Evolutionary conservation across 2,797 vertebrate species (phyloP), one percentile per base, ranked within the genome.

Genomic region (Cebuella pygmaea): DNA sequence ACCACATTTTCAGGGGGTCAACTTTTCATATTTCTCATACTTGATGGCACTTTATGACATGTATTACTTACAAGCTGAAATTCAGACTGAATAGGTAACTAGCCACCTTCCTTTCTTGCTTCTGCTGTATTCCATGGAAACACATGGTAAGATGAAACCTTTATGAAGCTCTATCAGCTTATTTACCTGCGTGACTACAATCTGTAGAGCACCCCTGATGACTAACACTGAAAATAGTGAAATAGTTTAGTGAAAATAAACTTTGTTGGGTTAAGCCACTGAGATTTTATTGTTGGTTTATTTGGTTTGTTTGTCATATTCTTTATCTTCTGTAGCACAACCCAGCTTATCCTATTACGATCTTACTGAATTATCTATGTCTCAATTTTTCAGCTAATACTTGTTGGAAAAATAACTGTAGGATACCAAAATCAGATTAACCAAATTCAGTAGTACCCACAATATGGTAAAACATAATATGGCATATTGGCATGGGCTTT

Each of bases 311-410:
- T 59, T 80, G 48, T 92, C 36, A 50, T 55, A 33, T 87, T 95
- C 84, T 75, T 85, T 96, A 26, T 55, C 44, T 93, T 85, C 72
- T 48, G 41, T 9, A 96, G 78, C 19, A 88, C 84, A 75, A 82
- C 11, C 20, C 61, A 96, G 52, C 9, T 74, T 48, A 83, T 57
- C 27, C 33, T 85, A 91, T 13, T 48, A 88, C 72, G 27, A 89
- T 17, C 3, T 15, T 48, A 72, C 17, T 61, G 41, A 81, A 67
- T 84, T 33, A 67, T 52, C 70, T 78, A 19, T 59, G 50, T 84
- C 64, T 90, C 48, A 64, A n/a, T 59, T 80, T 84, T 85, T 86
- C 64, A 88, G 61, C 13, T 64, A 84, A 46, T 46, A 41, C 78
- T 74, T 59, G 48, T n/a, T 44, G 78, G 39, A 39, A 39, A 39